Evolutionary conservation across 1,140 invertebrate genomes (phyloP), one percentile per base, ranked within the genome.

Genomic region (Cepaea nemoralis): DNA sequence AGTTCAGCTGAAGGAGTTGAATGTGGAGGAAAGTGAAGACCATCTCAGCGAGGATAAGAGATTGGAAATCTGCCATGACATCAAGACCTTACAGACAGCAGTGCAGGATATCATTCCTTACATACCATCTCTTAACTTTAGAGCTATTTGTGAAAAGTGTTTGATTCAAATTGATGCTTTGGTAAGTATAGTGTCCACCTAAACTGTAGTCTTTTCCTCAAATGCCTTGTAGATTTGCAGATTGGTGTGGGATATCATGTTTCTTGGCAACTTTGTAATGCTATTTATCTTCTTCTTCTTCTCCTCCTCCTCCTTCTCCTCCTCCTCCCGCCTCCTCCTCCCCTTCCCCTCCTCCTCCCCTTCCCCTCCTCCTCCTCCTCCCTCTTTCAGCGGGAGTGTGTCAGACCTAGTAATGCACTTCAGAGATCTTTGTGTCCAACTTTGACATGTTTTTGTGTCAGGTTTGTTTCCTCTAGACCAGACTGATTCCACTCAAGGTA

Each of bases 141-240:
- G 1, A 63, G n/a, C 27, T 63, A 63, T 63, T 63, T 63, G 8
- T 63, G n/a, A 27, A 27, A 10, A 63, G 27, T 63, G 59, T 63
- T 63, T 63, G 33, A 31, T 63, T 63, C 59, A 63, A 50, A 55
- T 76, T 76, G 48, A 22, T 50, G 31, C 16, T 50, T 50, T 31
- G 33, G 48, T 76, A 45, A 50, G 31, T 42, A 50, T 5, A 33
- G 16, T 27, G 63, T n/a, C 10, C 8, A 67, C 12, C 63, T 67
- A 12, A 12, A n/a, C 10, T 35, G 63, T 10, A 27, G 24, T 67
- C 24, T 27, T n/a, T n/a, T n/a, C n/a, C n/a, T n/a, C n/a, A n/a
- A n/a, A n/a, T n/a, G n/a, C 16, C n/a, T 55, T 55, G 16, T 16
- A 16, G n/a, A 16, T n/a, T 55, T 16, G 50, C 16, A 16, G 16